phyloP scores from a whole-genome alignment of 2,888 invertebrate genomes.

The Amorpha juglandis region DNA sequence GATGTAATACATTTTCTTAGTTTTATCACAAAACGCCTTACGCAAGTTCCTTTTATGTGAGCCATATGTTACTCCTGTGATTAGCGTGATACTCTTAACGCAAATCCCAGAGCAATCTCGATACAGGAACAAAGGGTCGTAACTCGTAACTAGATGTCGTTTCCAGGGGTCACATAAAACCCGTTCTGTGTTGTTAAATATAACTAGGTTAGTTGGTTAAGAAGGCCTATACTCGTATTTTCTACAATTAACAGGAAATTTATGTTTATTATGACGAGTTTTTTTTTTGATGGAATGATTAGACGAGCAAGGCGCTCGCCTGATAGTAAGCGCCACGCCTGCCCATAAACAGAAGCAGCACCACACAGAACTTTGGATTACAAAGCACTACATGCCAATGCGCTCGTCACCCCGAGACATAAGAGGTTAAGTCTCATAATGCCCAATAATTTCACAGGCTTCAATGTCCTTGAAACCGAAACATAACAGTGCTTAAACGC shows the following conservation, averaged over 20 bases:
- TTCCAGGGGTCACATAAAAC: neutral
- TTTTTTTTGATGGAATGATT: neutral
- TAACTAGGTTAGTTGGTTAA: neutral
- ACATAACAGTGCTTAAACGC: no score
- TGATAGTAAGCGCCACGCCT: no score
- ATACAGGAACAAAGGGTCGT: neutral
- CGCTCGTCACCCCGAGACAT: no score
- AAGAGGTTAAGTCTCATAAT: no score
- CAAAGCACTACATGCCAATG: no score
- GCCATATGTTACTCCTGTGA: constrained; percentile 12
- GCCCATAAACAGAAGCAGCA: no score
- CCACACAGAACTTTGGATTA: no score
- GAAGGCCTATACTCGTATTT: neutral
- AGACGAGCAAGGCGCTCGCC: no score
- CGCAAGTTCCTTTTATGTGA: neutral
- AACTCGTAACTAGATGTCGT: neutral
- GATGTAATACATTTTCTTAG: neutral
- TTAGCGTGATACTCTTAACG: constrained; percentile 30
- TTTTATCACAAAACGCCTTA: neutral
- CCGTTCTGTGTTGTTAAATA: neutral
- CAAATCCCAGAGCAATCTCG: constrained; percentile 35
- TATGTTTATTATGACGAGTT: neutral
- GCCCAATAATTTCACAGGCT: no score
- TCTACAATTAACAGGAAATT: neutral
- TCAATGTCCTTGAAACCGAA: no score